Base-by-base conservation (phyloP, 2,888 invertebrate species). In the Danaus chrysippus region DNA sequence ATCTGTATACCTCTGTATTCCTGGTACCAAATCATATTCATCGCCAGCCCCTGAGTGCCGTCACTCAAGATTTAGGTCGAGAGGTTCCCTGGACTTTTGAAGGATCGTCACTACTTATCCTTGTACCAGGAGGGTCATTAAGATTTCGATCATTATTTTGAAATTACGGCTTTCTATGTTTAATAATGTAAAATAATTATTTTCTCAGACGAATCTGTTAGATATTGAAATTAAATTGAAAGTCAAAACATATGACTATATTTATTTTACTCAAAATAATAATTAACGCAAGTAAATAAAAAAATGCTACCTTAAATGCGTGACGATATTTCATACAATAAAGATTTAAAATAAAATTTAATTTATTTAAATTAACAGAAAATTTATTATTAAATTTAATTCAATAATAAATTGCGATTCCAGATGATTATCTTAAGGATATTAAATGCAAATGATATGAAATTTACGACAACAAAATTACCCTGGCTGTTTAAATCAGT, bases 401-500 rank as follows among this genome's bases (percentile, higher is more conserved):
- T 5, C 8, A 34, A 34, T 34, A 34, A 34, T 42, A 53, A 34
- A 62, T 61, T 56, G 63, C 62, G 58, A 58, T 44, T 56, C 63
- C 63, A 63, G 66, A 66, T 54, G 13, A 61, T 63, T 63, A 58
- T 44, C 56, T 58, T 66, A 68, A 68, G 64, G 66, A 62, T 61
- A 62, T 63, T 63, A 62, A 65, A 66, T 67, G 67, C 66, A 63
- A 64, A 70, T 64, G 61, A 66, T 62, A 62, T 58, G 65, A 65
- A 56, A 63, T 68, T 68, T 68, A 66, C 64, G 70, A 71, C 67
- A 66, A 65, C 67, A 63, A 66, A 66, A 61, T 64, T 63, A 68
- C 68, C 67, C 63, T 68, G 66, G 70, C 60, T 65, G 63, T 68
- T 68, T 61, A 70, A 68, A 70, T 68, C 66, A 59, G 65, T 64